Base-by-base conservation (phyloP, 2,888 invertebrate species). In the Lottia scabra region DNA sequence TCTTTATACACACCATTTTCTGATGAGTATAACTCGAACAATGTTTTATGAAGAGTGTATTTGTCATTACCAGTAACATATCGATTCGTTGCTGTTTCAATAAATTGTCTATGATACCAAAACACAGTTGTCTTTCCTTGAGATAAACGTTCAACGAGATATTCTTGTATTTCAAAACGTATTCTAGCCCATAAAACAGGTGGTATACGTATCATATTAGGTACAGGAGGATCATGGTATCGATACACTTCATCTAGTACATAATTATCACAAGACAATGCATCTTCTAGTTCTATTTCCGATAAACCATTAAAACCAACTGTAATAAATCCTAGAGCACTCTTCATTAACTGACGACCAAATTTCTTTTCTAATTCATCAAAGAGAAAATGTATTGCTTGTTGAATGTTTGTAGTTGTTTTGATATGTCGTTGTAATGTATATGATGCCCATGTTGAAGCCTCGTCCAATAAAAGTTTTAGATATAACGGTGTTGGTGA, bases 71-170 rank as follows among this genome's bases (percentile, higher is more conserved):
- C 80, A 12, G 64, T 30, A 13, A 82, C 74, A 70, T 85, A 87
- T 30, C 83, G 70, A 16, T 81, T 75, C 27, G 68, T 73, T 10
- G 87, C 87, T 44, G 83, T 80, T 72, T 85, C 85, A 13, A 84
- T 83, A 71, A 88, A 88, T 76, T 87, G 87, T 23, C 87, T 78
- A 69, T 88, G 87, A 73, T 87, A 88, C 88, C 88, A 88, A 72
- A 76, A 84, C 69, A 86, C 71, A 13, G 87, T 86, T 27, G 78
- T 83, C 73, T 85, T 87, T 23, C 83, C 84, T 64, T 83, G 80
- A 3, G 86, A 83, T 68, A 79, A 72, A 68, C 86, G 76, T 71
- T 86, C 87, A 1, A 84, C 84, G 3, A 87, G 74, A 74, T 87
- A 88, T 63, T 86, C 86, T 62, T 79, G 75, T n/a, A 87, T 75